Evolutionary conservation across 2,888 invertebrate genomes (phyloP).

Genomic region (Criorhina ranunculi): DNA sequence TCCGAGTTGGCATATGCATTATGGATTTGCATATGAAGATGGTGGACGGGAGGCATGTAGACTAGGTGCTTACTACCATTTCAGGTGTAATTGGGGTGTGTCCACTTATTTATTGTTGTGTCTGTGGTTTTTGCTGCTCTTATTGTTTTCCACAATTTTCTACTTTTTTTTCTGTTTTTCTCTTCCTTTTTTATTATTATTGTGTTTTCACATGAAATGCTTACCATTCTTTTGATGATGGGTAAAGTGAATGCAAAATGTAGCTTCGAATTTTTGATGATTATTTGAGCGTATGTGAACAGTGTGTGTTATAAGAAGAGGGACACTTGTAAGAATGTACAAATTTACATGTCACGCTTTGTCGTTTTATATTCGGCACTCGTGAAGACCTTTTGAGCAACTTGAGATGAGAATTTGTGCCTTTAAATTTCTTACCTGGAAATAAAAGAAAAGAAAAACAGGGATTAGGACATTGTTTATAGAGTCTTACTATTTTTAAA

Average conservation of each 20-base stretch:
- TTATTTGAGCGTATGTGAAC: neutral
- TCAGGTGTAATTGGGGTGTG: conserved; percentile 73
- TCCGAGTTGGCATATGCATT: conserved; percentile 63
- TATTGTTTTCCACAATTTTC: conserved; percentile 27
- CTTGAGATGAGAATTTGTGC: no score
- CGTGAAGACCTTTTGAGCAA: no score
- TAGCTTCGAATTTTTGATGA: conserved; percentile 34
- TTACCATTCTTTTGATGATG: conserved; percentile 32
- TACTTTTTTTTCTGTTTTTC: conserved; percentile 15
- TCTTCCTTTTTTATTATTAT: conserved; percentile 36
- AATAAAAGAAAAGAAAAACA: neutral
- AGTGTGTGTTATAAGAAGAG: conserved; percentile 24
- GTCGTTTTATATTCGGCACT: no score
- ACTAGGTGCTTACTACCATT: conserved; percentile 34
- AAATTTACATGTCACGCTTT: no score
- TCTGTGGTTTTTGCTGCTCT: conserved; percentile 22
- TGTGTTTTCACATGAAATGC: conserved; percentile 42
- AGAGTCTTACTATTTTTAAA: no score
- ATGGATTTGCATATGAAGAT: conserved; percentile 49
- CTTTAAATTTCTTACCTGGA: neutral
- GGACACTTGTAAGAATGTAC: neutral
- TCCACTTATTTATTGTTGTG: conserved; percentile 53
- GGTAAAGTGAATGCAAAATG: conserved; percentile 11
- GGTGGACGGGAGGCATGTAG: conserved; percentile 2
- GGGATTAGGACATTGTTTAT: neutral